Conservation (phyloP, 2,797 vertebrate genomes). For the Gila robusta region DNA sequence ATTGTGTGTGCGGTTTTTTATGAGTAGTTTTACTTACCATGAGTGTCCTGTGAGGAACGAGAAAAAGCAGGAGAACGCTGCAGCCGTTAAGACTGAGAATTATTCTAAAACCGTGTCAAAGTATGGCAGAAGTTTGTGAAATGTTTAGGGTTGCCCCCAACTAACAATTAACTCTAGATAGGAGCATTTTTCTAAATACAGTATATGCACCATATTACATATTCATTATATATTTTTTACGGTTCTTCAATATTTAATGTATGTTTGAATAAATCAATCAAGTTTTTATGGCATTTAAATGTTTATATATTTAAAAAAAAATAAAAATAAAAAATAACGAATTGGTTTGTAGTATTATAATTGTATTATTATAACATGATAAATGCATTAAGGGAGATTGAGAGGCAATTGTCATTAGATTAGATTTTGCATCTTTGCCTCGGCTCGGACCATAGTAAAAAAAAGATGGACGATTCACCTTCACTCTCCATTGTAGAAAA, state of each 20-base stretch:
- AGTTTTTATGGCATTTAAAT: neutral
- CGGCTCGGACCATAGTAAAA: too few species aligned
- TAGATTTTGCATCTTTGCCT: too few species aligned
- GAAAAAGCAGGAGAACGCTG: neutral
- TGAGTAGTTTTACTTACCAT: conserved; percentile 26
- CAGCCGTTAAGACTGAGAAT: neutral
- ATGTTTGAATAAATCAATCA: neutral
- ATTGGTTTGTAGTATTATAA: too few species aligned
- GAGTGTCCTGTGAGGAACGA: neutral
- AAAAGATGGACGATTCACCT: too few species aligned
- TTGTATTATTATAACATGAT: too few species aligned
- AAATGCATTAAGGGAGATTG: too few species aligned
- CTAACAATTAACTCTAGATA: neutral
- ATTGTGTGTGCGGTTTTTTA: conserved; percentile 7
- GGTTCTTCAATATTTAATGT: too few species aligned
- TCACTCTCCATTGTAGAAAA: too few species aligned
- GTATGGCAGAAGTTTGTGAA: neutral
- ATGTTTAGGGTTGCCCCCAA: neutral
- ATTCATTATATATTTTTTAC: neutral
- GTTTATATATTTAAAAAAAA: too few species aligned
- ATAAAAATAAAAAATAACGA: too few species aligned
- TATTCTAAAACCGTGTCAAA: neutral
- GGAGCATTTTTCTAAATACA: neutral
- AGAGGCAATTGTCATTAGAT: too few species aligned
- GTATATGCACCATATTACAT: neutral